These are phyloP conservation scores for Geotrypetes seraphini DNA, from an alignment of 2,797 vertebrate species.

Conservation along the genomic window DNA sequence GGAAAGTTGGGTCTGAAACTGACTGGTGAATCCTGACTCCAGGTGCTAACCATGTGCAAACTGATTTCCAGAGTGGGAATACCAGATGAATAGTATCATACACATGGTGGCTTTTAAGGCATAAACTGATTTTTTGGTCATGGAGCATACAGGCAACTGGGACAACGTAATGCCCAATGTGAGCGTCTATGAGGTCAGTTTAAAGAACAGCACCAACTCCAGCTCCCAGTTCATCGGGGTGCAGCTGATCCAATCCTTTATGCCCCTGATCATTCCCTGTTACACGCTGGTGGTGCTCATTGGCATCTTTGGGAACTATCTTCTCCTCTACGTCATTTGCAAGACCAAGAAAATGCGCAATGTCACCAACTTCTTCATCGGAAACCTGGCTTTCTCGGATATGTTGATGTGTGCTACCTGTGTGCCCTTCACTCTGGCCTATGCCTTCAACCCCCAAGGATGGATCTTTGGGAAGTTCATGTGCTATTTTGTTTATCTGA, in stretches of 20 bases:
- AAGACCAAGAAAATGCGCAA: conserved; percentile 82
- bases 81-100: too few relatives aligned
- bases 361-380: conserved; percentile 82
- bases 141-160: conserved; percentile 5
- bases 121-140: not conserved
- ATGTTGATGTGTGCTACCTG: conserved; percentile 83
- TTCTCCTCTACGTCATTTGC: conserved; percentile 79
- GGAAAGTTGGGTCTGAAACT: too few relatives aligned
- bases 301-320: conserved; percentile 73
- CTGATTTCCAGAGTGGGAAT: too few relatives aligned
- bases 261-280: conserved; percentile 75
- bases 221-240: conserved; percentile 66
- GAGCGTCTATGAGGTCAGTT: conserved; percentile 45
- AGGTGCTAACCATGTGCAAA: too few relatives aligned
- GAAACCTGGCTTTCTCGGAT: conserved; percentile 81
- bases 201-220: conserved; percentile 50
- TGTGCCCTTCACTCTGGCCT: conserved; percentile 77
- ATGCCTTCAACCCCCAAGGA: conserved; percentile 76
- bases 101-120: not conserved
- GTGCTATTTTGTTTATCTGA: conserved; percentile 79
- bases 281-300: conserved; percentile 69
- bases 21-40: too few relatives aligned
- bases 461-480: conserved; percentile 78
- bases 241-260: conserved; percentile 76
- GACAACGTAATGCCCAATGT: conserved; percentile 1